Evolutionary conservation across 2,113 vertebrate species (phyloP).

Genomic region (Xiphias gladius): DNA sequence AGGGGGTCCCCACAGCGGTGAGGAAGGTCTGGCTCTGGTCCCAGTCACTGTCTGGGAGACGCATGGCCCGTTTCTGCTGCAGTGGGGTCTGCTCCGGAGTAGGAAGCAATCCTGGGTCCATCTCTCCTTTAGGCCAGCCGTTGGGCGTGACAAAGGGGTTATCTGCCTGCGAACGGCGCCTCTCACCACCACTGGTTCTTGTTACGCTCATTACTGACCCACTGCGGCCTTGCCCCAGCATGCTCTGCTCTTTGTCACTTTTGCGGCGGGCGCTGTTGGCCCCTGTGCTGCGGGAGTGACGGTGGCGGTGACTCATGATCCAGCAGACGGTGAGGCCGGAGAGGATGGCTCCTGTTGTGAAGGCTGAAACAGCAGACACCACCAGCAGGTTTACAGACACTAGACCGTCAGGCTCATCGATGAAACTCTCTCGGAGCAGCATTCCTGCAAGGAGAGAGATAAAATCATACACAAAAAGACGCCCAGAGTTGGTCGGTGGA

Average conservation of each 20-base stretch:
- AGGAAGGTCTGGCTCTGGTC: conserved; percentile 92
- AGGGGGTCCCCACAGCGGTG: conserved; percentile 82
- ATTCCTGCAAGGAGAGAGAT: conserved; percentile 54
- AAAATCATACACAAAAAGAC: conserved; percentile 41
- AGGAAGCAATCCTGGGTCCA: conserved; percentile 93
- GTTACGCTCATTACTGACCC: conserved; percentile 95
- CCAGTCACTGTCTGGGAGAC: conserved; percentile 87
- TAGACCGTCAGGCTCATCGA: conserved; percentile 92
- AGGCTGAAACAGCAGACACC: conserved; percentile 94
- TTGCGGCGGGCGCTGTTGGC: conserved; percentile 85
- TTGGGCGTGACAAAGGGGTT: conserved; percentile 89
- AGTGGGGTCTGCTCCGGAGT: conserved; percentile 96
- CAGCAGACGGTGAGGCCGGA: conserved; percentile 95
- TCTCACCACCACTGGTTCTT: conserved; percentile 86
- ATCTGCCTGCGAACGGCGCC: conserved; percentile 81
- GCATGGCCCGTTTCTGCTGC: conserved; percentile 91
- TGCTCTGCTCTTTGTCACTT: conserved; percentile 90
- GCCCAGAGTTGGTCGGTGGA: conserved; percentile 25
- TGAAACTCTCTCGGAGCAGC: conserved; percentile 91
- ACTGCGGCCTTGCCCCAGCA: conserved; percentile 89
- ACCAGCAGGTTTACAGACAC: conserved; percentile 96
- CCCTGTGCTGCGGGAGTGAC: conserved; percentile 74
- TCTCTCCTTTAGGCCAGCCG: conserved; percentile 90
- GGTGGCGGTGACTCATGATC: conserved; percentile 93
- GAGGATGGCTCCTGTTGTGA: conserved; percentile 93